Conservation (phyloP, 2,113 vertebrate genomes). For the Gadus chalcogrammus region DNA sequence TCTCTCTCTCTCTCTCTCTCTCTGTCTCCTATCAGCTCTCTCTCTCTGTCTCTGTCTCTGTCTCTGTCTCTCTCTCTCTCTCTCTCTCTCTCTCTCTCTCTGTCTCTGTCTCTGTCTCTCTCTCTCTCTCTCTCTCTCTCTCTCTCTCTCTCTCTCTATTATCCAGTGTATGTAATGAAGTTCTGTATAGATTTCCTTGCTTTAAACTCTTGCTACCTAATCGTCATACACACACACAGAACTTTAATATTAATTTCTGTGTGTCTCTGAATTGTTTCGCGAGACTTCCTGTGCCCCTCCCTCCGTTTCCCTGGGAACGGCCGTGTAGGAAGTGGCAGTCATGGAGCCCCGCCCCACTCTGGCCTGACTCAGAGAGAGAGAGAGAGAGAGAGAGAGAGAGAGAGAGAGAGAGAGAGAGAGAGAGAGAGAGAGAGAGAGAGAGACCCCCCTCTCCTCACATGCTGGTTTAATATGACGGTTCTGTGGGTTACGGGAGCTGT, state of each 20-base stretch:
- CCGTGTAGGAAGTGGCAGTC: conserved; percentile 64
- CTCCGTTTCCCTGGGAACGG: conserved; percentile 68
- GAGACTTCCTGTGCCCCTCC: conserved; percentile 67
- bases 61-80: conserved; percentile 33
- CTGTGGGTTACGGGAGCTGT: conserved; percentile 40
- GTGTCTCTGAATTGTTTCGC: conserved; percentile 62
- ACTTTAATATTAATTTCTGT: conserved; percentile 68
- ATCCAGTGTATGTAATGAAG: no score
- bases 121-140: conserved; percentile 26
- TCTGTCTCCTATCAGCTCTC: conserved; percentile 24
- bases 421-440: conserved; percentile 1
- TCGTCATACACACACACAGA: conserved; percentile 15
- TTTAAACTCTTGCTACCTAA: neutral
- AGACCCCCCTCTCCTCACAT: conserved; percentile 20
- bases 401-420: neutral
- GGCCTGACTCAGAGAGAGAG: conserved; percentile 17
- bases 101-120: conserved; percentile 35
- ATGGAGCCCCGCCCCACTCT: conserved; percentile 42
- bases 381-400: neutral
- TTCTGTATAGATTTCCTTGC: no score
- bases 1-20: conserved; percentile 40
- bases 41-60: no score
- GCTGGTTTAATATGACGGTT: conserved; percentile 41
- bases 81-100: conserved; percentile 43
- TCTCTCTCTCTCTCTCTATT: conserved; percentile 27